Base-by-base conservation (phyloP, 2,888 invertebrate genomes). In the Microctonus brassicae region DNA sequence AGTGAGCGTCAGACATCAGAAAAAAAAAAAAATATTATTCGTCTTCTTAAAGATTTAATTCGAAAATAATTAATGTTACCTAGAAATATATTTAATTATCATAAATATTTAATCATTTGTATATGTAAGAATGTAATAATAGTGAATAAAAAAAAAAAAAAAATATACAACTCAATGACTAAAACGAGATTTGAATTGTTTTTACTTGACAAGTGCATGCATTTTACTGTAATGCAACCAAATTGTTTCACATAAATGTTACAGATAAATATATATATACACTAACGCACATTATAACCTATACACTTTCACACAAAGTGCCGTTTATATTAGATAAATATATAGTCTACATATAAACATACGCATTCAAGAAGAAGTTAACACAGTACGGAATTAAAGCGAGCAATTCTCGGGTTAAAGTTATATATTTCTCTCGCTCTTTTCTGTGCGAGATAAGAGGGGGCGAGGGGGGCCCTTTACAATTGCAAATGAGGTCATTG, bases 391-490 rank as follows among this genome's bases (percentile, higher is more conserved):
- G 60, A 75, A 67, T 70, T 78, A 75, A 76, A 79, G 72, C 73
- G 73, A 78, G 75, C 77, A 77, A 78, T 79, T 78, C 74, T 77
- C 78, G 78, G 78, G 79, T 81, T 79, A 78, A 82, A 79, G 79
- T 81, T 79, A 77, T 76, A 75, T 75, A 39, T 74, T 76, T 76
- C 76, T 52, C 58, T 74, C 69, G 61, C 24, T 70, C 60, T 20
- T 6, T 24, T 55, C 22, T 9, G 22, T 22, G 1, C 13, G 5
- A 22, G 26, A 22, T 7, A 24, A 13, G 33, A 20, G 20, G 17
- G 20, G n/a, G n/a, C n/a, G n/a, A 60, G 33, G 20, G 20, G 34
- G 13, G 73, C 75, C 53, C 70, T 58, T 55, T 65, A 58, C 66
- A 67, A 66, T 62, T 58, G 70, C 42, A 47, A 70, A 76, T 73